Evolutionary conservation across 2,888 invertebrate genomes (phyloP), one percentile per base, ranked within the genome.

Genomic region (Parthenolecanium corni): DNA sequence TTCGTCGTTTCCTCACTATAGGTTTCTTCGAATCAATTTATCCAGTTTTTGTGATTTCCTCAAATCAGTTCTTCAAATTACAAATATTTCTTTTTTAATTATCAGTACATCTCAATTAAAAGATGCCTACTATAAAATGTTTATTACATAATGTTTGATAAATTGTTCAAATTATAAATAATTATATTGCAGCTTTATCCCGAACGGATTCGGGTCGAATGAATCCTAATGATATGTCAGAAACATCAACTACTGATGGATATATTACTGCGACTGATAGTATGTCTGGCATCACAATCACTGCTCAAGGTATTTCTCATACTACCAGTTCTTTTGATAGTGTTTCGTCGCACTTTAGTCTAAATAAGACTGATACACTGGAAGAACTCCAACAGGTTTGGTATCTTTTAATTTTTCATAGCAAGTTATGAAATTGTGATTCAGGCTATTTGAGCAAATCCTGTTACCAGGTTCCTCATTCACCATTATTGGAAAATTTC

Each of bases 181-280:
- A 31, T 31, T 47, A n/a, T 4, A 23, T 25, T 51, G 20, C 42
- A 65, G 65, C 52, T 47, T 76, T 85, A 66, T 82, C 82, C 25
- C 78, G 85, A 68, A 82, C 84, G 4, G 86, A 87, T 74, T 84
- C 85, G 11, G 82, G 83, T 36, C 82, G 82, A 73, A 79, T 82
- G 20, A 84, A 84, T 67, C 85, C 84, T 47, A 80, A 54, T 23
- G 63, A 90, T 71, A 78, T 88, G 57, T 89, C 89, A n/a, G 90
- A 90, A 76, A 90, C 90, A 44, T 84, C 84, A 20, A 85, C 80
- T n/a, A 85, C 85, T 52, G 89, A 90, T 74, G 90, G 90, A 74
- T 90, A 90, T 73, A 84, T 88, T 67, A 90, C 90, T 69, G 90
- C 90, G 72, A 90, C 69, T 24, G 71, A 71, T 44, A 71, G 71